Evolutionary conservation across 1,140 invertebrate genomes (phyloP).

Genomic region (Aleiodes sp.): DNA sequence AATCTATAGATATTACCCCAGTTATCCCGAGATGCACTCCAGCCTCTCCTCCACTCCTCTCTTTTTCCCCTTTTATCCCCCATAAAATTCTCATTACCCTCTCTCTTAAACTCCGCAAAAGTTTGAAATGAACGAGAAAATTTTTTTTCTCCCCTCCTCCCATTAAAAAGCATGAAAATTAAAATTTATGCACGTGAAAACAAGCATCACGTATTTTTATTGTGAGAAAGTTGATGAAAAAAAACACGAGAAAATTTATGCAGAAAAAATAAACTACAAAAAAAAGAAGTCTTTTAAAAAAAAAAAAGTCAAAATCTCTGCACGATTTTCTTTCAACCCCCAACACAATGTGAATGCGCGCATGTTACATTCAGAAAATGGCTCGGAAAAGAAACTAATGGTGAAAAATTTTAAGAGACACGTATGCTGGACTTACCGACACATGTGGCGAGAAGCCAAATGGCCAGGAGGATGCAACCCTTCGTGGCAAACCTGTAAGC

Average conservation of each 20-base stretch:
- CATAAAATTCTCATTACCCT: neutral
- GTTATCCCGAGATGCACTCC: constrained; percentile 2
- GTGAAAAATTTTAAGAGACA: neutral
- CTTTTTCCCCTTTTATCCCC: neutral
- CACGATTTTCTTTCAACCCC: no score
- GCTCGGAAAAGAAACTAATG: neutral
- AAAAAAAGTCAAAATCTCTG: no score
- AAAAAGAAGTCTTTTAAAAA: neutral
- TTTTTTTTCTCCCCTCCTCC: no score
- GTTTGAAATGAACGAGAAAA: neutral
- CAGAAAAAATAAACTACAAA: neutral
- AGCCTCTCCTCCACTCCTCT: no score
- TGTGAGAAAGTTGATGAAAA: no score
- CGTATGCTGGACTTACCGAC: constrained; percentile 50
- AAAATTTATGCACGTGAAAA: constrained; percentile 4
- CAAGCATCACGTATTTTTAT: neutral
- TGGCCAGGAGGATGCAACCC: constrained; percentile 41
- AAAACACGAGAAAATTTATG: neutral
- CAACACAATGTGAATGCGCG: neutral
- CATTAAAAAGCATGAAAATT: neutral
- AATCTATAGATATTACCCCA: neutral
- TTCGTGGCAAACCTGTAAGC: constrained; percentile 48
- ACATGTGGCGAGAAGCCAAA: constrained; percentile 50
- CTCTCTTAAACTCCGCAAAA: neutral
- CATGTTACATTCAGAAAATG: neutral